Evolutionary conservation across 2,797 vertebrate species (phyloP).

Genomic region (Channa striata): DNA sequence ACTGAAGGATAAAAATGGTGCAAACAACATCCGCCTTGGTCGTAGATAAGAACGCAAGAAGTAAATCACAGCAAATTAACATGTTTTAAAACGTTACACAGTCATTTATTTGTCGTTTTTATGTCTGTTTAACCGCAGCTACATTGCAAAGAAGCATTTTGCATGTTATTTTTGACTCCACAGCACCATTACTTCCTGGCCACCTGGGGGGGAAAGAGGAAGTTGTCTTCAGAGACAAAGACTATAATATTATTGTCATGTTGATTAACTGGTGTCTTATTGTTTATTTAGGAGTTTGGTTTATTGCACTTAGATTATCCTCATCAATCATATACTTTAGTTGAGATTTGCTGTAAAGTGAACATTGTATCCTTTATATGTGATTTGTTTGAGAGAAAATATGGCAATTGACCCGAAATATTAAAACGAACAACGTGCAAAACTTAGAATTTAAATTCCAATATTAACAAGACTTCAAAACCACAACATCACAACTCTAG

Average conservation of each 20-base stretch:
- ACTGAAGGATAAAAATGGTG: background rate
- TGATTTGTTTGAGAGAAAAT: too few relatives aligned
- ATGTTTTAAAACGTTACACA: background rate
- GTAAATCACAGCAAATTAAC: background rate
- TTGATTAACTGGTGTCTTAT: background rate
- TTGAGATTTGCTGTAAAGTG: too few relatives aligned
- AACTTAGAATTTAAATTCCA: too few relatives aligned
- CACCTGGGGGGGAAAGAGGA: slow-evolving; percentile 85
- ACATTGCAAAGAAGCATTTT: slow-evolving; percentile 58
- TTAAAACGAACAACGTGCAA: too few relatives aligned
- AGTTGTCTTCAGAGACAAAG: slow-evolving; percentile 69
- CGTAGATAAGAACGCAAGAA: background rate
- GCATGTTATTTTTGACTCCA: slow-evolving; percentile 76
- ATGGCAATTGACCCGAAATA: too few relatives aligned
- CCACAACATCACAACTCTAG: background rate
- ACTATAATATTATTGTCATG: slow-evolving; percentile 40
- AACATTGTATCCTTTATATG: too few relatives aligned
- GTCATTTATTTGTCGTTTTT: slow-evolving; percentile 2
- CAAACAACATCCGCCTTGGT: background rate
- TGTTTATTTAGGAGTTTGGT: too few relatives aligned
- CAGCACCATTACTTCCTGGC: slow-evolving; percentile 76
- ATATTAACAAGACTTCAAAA: background rate
- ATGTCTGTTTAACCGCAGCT: slow-evolving; percentile 19
- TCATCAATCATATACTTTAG: background rate
- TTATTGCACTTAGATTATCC: background rate